Conservation (phyloP, 2,113 vertebrate species). For the Xerus inauris region DNA sequence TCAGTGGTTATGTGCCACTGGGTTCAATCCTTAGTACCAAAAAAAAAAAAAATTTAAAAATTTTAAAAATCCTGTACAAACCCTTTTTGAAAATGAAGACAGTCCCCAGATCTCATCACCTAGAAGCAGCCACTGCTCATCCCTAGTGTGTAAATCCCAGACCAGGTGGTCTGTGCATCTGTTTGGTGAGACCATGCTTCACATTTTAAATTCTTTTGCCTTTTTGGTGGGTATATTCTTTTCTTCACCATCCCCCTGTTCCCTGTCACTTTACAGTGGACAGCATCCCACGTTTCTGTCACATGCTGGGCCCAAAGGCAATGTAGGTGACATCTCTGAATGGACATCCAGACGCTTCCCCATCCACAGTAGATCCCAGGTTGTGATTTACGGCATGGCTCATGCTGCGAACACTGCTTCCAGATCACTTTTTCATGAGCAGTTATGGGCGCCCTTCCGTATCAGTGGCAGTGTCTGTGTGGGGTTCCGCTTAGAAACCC, state of each 20-base stretch:
- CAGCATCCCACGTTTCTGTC: not conserved
- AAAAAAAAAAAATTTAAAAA: too few relatives aligned
- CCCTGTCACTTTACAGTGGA: not conserved
- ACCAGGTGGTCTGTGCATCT: not conserved
- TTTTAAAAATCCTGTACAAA: not conserved
- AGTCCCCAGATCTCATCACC: not conserved
- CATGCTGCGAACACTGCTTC: fast-evolving
- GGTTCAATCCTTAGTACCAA: too few relatives aligned
- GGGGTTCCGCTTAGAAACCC: fast-evolving
- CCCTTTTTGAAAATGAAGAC: not conserved
- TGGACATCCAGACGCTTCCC: not conserved
- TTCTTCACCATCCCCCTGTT: not conserved
- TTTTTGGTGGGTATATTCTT: not conserved
- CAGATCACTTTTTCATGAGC: not conserved
- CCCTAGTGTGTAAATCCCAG: not conserved
- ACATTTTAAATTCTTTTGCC: not conserved
- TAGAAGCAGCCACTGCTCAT: not conserved
- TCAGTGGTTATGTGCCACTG: too few relatives aligned
- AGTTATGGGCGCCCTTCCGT: fast-evolving
- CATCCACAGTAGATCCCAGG: not conserved
- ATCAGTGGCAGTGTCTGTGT: not conserved
- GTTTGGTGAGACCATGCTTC: not conserved
- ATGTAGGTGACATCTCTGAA: not conserved
- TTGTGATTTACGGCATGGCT: not conserved
- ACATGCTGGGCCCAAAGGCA: not conserved